phyloP scores from a whole-genome alignment of 1,140 invertebrate species.

The Neodiprion virginianus region DNA sequence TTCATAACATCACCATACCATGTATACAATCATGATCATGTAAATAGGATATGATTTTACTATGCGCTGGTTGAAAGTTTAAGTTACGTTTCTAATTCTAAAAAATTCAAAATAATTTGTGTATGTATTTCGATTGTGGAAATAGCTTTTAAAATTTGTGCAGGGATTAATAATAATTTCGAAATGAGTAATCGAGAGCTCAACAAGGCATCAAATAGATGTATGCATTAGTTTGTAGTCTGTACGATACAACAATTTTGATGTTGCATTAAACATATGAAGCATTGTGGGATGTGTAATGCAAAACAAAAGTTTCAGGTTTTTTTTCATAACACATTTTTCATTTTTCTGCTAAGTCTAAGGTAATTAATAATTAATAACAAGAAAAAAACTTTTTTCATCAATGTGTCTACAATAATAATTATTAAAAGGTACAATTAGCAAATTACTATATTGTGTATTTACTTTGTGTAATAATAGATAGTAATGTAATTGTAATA shows the following conservation, averaged over 20 bases:
- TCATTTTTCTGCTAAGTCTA: conserved; percentile 29
- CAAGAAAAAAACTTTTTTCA: conserved; percentile 57
- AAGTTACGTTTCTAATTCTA: background rate
- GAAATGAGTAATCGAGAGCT: background rate
- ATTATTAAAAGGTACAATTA: conserved; percentile 64
- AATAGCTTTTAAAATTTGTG: background rate
- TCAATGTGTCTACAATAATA: conserved; percentile 62
- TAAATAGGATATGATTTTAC: background rate
- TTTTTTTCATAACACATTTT: conserved; percentile 36
- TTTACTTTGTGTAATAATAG: conserved; percentile 63
- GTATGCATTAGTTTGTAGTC: background rate
- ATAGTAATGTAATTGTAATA: conserved; percentile 62
- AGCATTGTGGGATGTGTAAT: background rate
- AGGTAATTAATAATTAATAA: conserved; percentile 52
- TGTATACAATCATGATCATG: background rate
- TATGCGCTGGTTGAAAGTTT: background rate
- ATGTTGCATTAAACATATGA: background rate
- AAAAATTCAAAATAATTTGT: background rate
- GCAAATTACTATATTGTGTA: conserved; percentile 63
- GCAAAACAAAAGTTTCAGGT: background rate
- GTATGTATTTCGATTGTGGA: background rate
- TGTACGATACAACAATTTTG: background rate
- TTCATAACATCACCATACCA: too few relatives aligned
- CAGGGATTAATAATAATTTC: background rate
- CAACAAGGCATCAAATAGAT: background rate